Percentiles rank a stretch among this genome's conserved stretches.
Evolutionary conservation across 2,888 invertebrate genomes (phyloP).

Genomic region (Scaptomyza cyrtandrae): DNA sequence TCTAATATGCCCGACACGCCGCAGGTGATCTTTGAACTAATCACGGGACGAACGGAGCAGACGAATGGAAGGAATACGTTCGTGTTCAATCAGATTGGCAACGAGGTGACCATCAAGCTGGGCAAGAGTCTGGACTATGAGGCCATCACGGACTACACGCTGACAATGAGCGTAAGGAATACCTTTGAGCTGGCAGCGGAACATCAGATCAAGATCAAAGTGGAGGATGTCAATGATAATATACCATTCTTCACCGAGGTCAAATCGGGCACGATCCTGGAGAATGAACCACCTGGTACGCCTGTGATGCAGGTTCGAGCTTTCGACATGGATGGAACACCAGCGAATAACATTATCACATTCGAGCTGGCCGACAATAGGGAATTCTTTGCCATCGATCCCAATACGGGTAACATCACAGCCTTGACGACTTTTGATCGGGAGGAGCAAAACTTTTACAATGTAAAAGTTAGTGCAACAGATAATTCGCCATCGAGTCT

Average conservation of each 20-base stretch:
- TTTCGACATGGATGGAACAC: conserved; percentile 93
- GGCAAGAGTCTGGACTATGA: conserved; percentile 93
- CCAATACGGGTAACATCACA: conserved; percentile 94
- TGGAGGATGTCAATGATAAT: conserved; percentile 96
- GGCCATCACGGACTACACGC: conserved; percentile 91
- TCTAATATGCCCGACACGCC: conserved; percentile 91
- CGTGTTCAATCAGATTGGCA: conserved; percentile 88
- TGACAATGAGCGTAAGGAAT: conserved; percentile 93
- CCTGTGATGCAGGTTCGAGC: conserved; percentile 94
- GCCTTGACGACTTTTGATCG: conserved; percentile 93
- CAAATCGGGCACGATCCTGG: conserved; percentile 91
- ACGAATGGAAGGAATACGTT: conserved; percentile 93
- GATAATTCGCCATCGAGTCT: conserved; percentile 95
- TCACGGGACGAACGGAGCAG: conserved; percentile 93
- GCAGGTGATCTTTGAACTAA: conserved; percentile 91
- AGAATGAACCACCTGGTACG: conserved; percentile 93
- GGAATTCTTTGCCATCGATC: conserved; percentile 93
- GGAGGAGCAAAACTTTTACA: conserved; percentile 93
- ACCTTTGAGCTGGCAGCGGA: conserved; percentile 92
- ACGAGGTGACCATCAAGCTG: conserved; percentile 90
- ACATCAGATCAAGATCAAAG: conserved; percentile 90
- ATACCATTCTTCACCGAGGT: conserved; percentile 94
- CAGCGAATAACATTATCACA: conserved; percentile 92
- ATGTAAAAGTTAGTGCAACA: conserved; percentile 94
- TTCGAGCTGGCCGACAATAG: conserved; percentile 89